These are phyloP conservation scores for Lamellibrachia columna DNA, from an alignment of 2,888 invertebrate genomes.

Conservation along the genomic window DNA sequence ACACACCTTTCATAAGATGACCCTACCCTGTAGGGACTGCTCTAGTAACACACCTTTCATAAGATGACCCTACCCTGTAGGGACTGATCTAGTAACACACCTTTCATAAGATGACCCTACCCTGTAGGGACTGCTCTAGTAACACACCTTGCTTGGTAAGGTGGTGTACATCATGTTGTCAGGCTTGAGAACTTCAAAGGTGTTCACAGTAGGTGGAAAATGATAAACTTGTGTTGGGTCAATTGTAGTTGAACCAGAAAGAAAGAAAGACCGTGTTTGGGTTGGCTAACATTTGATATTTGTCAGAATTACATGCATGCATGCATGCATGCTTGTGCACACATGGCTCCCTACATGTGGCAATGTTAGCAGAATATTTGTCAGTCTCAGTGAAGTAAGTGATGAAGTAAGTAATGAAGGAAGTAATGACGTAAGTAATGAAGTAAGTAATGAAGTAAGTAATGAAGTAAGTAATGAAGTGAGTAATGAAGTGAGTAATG, in stretches of 20 bases:
- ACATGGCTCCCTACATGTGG: not conserved
- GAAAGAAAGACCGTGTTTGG: not conserved
- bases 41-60: too few species aligned
- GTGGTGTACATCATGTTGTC: not conserved
- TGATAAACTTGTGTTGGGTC: not conserved
- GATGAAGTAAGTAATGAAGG: too few species aligned
- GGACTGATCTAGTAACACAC: too few species aligned
- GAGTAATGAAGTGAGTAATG: too few species aligned
- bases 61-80: too few species aligned
- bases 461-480: too few species aligned
- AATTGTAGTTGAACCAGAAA: not conserved
- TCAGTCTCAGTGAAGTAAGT: not conserved
- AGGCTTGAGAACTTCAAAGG: not conserved
- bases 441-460: too few species aligned
- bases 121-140: too few species aligned
- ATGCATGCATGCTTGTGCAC: not conserved
- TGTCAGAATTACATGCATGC: slow-evolving; percentile 7
- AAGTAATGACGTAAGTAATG: too few species aligned
- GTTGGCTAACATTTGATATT: slow-evolving; percentile 1
- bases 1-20: too few species aligned
- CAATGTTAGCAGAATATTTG: not conserved
- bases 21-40: too few species aligned
- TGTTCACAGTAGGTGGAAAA: not conserved
- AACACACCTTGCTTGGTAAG: not conserved
- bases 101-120: too few species aligned